phyloP scores from a whole-genome alignment of 2,888 invertebrate genomes.

The Brachycybe producta region DNA sequence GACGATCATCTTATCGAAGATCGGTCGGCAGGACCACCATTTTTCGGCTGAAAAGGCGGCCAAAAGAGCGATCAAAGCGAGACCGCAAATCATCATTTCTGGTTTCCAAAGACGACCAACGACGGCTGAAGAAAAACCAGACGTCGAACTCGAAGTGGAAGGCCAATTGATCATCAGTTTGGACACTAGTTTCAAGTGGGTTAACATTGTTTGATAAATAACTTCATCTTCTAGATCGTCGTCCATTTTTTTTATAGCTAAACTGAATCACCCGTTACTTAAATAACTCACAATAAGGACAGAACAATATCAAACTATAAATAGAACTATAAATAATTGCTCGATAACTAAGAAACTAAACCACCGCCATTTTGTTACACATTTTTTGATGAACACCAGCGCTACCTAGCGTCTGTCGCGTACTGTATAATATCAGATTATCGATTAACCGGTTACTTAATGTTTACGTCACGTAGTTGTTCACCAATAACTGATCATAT shows the following conservation, averaged over 20 bases:
- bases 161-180: conserved; percentile 65
- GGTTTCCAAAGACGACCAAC: conserved; percentile 65
- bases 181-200: conserved; percentile 72
- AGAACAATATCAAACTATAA: too few species aligned
- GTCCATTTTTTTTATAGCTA: conserved; percentile 54
- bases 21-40: conserved; percentile 12
- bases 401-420: too few species aligned
- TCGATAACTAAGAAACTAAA: too few species aligned
- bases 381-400: too few species aligned
- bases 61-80: conserved; percentile 46
- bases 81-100: conserved; percentile 59
- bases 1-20: conserved; percentile 15
- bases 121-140: conserved; percentile 62
- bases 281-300: too few species aligned
- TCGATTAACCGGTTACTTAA: too few species aligned
- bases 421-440: too few species aligned
- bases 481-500: too few species aligned
- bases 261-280: too few species aligned
- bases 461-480: too few species aligned
- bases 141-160: conserved; percentile 53
- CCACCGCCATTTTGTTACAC: too few species aligned
- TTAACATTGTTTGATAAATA: conserved; percentile 71
- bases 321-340: too few species aligned
- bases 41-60: conserved; percentile 21
- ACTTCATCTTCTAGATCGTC: conserved; percentile 83